phyloP scores from a whole-genome alignment of 2,113 vertebrate genomes.

The Pygoscelis antarcticus region DNA sequence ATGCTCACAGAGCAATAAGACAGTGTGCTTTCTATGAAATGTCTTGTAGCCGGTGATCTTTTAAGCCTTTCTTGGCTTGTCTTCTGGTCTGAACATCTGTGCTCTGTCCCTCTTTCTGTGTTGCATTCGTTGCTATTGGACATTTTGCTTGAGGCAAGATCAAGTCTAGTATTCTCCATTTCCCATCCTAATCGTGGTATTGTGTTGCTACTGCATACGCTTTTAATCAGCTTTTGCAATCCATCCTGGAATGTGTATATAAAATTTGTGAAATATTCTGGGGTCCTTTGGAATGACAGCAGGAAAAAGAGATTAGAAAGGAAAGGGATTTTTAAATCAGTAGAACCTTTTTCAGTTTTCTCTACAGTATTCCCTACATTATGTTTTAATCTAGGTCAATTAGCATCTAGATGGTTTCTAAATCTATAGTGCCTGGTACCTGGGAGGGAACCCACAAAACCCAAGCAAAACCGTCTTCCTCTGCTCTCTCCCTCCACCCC shows the following conservation, averaged over 20 bases:
- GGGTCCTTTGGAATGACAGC: not conserved
- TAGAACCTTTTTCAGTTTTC: not conserved
- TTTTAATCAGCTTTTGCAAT: slow-evolving; percentile 25
- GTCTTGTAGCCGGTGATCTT: slow-evolving; percentile 33
- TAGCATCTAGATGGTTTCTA: not conserved
- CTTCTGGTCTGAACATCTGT: slow-evolving; percentile 50
- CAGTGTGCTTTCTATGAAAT: slow-evolving; percentile 24
- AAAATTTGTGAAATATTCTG: slow-evolving; percentile 9
- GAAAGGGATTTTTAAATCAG: not conserved
- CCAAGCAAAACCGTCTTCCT: not conserved
- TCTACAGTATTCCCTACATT: not conserved
- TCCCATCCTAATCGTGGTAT: not conserved
- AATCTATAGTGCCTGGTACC: not conserved
- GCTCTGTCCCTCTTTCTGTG: slow-evolving; percentile 28
- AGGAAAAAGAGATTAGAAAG: not conserved
- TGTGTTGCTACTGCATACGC: slow-evolving; percentile 2
- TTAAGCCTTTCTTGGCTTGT: slow-evolving; percentile 62
- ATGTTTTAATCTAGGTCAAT: not conserved
- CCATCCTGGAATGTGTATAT: not conserved
- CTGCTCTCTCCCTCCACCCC: not conserved
- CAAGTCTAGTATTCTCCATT: not conserved
- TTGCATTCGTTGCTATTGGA: not conserved
- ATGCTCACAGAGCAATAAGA: slow-evolving; percentile 19
- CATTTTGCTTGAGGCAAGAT: slow-evolving; percentile 41
- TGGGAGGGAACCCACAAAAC: not conserved